Evolutionary conservation across 2,797 vertebrate genomes (phyloP).

Genomic region (Diglossa cyanea): DNA sequence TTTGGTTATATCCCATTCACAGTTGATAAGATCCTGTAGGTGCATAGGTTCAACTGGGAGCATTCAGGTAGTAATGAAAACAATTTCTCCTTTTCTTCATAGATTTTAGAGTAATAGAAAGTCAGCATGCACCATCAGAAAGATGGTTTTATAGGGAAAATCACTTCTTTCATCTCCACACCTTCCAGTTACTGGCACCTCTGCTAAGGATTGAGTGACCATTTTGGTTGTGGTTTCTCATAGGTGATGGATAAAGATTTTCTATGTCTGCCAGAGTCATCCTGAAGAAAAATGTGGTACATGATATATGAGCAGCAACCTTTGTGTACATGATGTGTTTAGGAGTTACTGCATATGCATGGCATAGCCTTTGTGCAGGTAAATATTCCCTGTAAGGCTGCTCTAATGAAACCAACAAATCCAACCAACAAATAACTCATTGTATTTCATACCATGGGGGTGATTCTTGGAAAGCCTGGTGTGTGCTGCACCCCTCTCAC

Average conservation of each 20-base stretch:
- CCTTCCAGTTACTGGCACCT: not conserved
- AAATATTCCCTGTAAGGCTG: not conserved
- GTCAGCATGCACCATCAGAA: not conserved
- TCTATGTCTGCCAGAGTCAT: not conserved
- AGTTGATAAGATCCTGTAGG: not conserved
- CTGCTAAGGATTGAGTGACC: not conserved
- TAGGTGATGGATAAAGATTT: not conserved
- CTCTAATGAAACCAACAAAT: not conserved
- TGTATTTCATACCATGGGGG: fast-evolving
- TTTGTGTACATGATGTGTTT: not conserved
- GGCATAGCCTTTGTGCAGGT: not conserved
- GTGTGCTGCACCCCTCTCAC: fast-evolving
- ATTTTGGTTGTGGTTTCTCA: not conserved
- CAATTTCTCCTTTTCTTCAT: not conserved
- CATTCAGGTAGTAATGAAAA: not conserved
- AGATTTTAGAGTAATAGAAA: not conserved
- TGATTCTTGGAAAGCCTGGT: not conserved
- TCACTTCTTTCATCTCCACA: not conserved
- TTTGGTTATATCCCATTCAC: not conserved
- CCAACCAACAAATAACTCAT: not conserved
- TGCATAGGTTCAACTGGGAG: not conserved
- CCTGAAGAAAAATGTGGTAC: not conserved
- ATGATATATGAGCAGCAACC: not conserved
- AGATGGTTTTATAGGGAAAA: not conserved
- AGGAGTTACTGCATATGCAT: not conserved